A percentile compares a stretch with the other conserved stretches of the same genome.
Evolutionary conservation across 35 echinoderm and acorn worm species (phyloP).

Genomic region (Eucidaris tribuloides): DNA sequence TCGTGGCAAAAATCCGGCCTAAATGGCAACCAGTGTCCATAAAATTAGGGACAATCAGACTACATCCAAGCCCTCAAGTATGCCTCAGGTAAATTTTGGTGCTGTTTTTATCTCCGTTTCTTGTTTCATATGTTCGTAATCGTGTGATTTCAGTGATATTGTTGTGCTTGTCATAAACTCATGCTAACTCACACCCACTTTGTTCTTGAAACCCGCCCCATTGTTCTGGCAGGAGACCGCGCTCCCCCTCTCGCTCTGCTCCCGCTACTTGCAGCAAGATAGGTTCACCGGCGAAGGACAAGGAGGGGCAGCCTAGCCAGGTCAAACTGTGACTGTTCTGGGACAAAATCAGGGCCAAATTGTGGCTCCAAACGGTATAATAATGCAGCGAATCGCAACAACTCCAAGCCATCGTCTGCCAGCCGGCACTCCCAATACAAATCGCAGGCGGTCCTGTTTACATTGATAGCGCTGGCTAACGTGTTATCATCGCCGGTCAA

Average conservation of each 20-base stretch:
- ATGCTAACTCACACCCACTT: conserved; percentile 75
- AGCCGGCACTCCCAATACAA: not conserved
- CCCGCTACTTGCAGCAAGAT: conserved; percentile 98
- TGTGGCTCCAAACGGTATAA: not conserved
- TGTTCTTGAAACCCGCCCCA: conserved; percentile 42
- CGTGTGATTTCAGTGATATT: conserved; percentile 18
- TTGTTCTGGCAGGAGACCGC: conserved; percentile 65
- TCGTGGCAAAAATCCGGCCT: conserved; percentile 28
- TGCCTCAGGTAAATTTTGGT: conserved; percentile 65
- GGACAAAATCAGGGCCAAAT: conserved; percentile 68
- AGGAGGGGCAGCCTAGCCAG: conserved; percentile 21
- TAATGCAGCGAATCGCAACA: not conserved
- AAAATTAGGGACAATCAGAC: conserved; percentile 49
- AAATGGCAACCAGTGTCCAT: conserved; percentile 64
- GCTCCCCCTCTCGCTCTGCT: conserved; percentile 95
- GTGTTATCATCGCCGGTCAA: not conserved
- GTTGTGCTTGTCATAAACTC: conserved; percentile 38
- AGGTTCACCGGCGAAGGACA: conserved; percentile 69
- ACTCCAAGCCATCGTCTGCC: not conserved
- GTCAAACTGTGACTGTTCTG: conserved; percentile 74
- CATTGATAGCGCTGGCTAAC: not conserved
- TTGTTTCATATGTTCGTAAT: conserved; percentile 8
- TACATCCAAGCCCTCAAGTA: conserved; percentile 77
- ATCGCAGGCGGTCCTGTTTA: conserved; percentile 5
- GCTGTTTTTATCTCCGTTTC: not conserved